Percentiles rank a stretch among this genome's conserved stretches.
Evolutionary conservation across 1,140 invertebrate genomes (phyloP).

Genomic region (Bombus superbus): DNA sequence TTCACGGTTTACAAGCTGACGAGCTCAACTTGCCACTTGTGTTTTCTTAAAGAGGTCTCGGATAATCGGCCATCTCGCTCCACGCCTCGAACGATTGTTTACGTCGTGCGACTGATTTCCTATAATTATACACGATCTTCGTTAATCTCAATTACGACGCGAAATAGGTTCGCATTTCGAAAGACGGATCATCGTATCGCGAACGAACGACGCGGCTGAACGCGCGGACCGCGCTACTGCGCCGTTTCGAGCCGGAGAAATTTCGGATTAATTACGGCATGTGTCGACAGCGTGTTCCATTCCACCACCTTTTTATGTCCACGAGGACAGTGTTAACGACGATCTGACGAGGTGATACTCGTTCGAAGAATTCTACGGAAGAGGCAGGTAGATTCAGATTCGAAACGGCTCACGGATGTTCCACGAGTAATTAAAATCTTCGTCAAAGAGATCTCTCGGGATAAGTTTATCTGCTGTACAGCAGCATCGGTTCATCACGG

Average conservation of each 20-base stretch:
- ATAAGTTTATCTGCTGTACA: too few species aligned
- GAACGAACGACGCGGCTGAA: not conserved
- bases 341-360: too few species aligned
- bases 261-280: slow-evolving; percentile 1
- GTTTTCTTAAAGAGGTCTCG: not conserved
- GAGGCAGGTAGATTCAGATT: too few species aligned
- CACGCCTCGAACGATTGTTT: slow-evolving; percentile 30
- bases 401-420: not conserved
- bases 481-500: too few species aligned
- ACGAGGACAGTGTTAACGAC: not conserved
- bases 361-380: too few species aligned
- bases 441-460: too few species aligned
- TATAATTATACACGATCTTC: slow-evolving; percentile 33
- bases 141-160: slow-evolving; percentile 35
- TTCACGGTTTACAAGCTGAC: slow-evolving; percentile 43
- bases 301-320: not conserved
- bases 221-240: not conserved
- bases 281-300: not conserved
- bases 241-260: not conserved
- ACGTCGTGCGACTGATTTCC: slow-evolving; percentile 18
- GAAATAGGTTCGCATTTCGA: not conserved
- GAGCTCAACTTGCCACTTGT: not conserved
- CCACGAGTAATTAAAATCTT: not conserved
- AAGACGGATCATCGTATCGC: not conserved
- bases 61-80: too few species aligned